Percentiles rank a stretch among this genome's conserved stretches.
Evolutionary conservation across 1,140 invertebrate genomes (phyloP).

Genomic region (Drosophila ogumai): DNA sequence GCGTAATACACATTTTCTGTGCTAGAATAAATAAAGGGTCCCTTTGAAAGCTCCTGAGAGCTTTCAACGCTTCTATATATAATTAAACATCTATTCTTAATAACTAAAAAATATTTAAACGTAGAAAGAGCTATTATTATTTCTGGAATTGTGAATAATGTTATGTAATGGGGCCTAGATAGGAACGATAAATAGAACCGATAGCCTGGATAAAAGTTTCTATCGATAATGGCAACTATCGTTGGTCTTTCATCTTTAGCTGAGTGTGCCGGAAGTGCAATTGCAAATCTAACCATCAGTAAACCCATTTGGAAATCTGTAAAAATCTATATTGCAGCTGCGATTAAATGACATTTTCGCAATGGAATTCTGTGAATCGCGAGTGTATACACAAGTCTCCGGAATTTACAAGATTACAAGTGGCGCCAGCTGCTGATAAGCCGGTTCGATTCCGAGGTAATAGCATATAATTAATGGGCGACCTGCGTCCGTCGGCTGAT

Average conservation of each 20-base stretch:
- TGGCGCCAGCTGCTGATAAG: constrained; percentile 46
- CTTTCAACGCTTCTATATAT: too few species aligned
- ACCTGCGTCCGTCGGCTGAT: constrained; percentile 28
- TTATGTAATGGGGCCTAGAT: too few species aligned
- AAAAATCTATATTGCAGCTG: background rate
- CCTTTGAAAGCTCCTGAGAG: too few species aligned
- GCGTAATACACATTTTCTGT: too few species aligned
- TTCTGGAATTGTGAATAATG: too few species aligned
- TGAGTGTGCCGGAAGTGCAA: background rate
- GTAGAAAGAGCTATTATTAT: too few species aligned
- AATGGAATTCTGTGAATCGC: background rate
- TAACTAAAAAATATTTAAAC: too few species aligned
- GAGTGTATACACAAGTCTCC: background rate
- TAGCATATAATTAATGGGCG: constrained; percentile 29
- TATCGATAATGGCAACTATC: background rate
- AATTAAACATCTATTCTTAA: too few species aligned
- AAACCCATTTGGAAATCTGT: background rate
- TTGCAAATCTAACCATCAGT: background rate
- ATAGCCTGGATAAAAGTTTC: background rate
- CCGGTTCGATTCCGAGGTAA: constrained; percentile 4
- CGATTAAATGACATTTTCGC: background rate
- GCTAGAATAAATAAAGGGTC: too few species aligned
- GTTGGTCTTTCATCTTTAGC: background rate
- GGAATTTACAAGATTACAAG: constrained; percentile 7
- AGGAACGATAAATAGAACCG: background rate